Evolutionary conservation across 2,113 vertebrate genomes (phyloP), one percentile per base, ranked within the genome.

Genomic region (Rhegmatorhina hoffmannsi): DNA sequence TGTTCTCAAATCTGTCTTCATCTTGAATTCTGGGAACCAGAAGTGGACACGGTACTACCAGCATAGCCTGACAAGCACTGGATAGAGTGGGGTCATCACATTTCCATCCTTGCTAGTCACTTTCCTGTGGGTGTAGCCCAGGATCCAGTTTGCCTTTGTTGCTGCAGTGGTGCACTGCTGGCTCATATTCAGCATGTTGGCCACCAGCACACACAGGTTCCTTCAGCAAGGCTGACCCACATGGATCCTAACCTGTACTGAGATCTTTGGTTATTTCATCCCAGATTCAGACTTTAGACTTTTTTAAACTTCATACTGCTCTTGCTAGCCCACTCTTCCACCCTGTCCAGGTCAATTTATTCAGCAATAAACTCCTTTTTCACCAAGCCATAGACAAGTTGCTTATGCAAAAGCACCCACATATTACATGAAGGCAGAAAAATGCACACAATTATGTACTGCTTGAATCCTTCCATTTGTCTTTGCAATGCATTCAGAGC

Each of bases 381-480:
- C 66, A 81, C 7, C 43, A 58, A 56, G 24, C 46, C 46, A 59
- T 58, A 5, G 9, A 34, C 63, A 26, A 82, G 25, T 40, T 68
- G 9, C 40, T 84, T 44, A 53, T 25, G 73, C 31, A 69, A 84
- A 92, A 79, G 24, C 49, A 56, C 44, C n/a, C 24, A 16, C 55
- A 21, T 91, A 72, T 92, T 73, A 89, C 87, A 33, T 80, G 67
- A 95, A 38, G 83, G 53, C 53, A 83, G 74, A 94, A 91, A 87
- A 92, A 95, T 53, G 18, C 17, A 43, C 63, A 40, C 64, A 62
- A 58, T 84, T 93, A 89, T 82, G 60, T 75, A 56, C 49, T 68
- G 13, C 58, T 69, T 76, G 53, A 95, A 91, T 95, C 40, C 40
- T 91, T 82, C 47, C 18, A 68, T 92, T 94, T 87, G 70, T 95